Conservation (phyloP, 1,140 invertebrate species). For the Drosophila persimilis region DNA sequence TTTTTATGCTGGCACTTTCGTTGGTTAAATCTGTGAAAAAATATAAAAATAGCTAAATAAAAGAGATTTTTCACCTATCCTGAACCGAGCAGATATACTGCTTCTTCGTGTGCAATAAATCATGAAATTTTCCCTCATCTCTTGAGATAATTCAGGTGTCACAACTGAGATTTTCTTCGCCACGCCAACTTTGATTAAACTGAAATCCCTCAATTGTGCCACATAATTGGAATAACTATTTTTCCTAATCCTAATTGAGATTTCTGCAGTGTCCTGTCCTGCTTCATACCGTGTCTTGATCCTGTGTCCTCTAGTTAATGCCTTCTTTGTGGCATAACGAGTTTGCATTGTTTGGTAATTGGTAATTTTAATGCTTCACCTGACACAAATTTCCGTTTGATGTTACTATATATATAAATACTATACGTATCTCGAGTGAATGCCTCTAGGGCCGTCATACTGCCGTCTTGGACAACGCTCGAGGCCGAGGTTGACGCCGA, state of each 20-base stretch:
- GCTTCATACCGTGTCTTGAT: neutral
- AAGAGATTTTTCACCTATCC: neutral
- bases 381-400: slow-evolving; percentile 67
- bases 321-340: slow-evolving; percentile 31
- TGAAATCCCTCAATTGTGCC: slow-evolving; percentile 2
- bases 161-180: too few species aligned
- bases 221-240: slow-evolving; percentile 38
- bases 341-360: slow-evolving; percentile 62
- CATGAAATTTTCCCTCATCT: neutral
- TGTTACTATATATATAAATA: slow-evolving; percentile 9
- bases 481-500: neutral
- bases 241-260: slow-evolving; percentile 43
- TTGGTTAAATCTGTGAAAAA: neutral
- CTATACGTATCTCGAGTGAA: slow-evolving; percentile 9
- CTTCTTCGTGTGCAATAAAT: too few species aligned
- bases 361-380: slow-evolving; percentile 77
- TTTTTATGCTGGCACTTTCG: slow-evolving; percentile 19
- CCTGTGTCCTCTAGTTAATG: slow-evolving; percentile 9
- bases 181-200: slow-evolving; percentile 18
- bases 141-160: neutral
- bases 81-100: too few species aligned
- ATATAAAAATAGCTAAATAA: neutral
- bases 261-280: slow-evolving; percentile 5
- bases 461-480: neutral
- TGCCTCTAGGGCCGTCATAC: slow-evolving; percentile 8